Evolutionary conservation across 2,888 invertebrate species (phyloP).

Genomic region (Melinaea menophilus): DNA sequence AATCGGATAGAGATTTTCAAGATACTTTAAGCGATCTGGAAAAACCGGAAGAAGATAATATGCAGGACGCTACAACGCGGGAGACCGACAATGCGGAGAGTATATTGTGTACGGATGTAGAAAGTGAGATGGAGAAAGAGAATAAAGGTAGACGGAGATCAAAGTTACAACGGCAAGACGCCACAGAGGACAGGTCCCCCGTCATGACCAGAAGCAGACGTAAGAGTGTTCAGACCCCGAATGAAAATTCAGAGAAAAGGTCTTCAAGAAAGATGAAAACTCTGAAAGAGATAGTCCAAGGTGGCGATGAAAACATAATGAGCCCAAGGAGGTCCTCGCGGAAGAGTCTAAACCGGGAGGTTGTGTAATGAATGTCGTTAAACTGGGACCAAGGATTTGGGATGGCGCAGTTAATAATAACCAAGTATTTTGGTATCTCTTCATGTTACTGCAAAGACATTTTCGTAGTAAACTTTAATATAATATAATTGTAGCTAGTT

Average conservation of each 20-base stretch:
- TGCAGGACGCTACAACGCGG: constrained; percentile 1
- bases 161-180: constrained; percentile 47
- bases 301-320: constrained; percentile 24
- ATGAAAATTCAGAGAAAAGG: constrained; percentile 18
- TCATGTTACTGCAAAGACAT: no score
- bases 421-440: no score
- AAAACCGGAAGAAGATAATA: constrained; percentile 5
- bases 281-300: constrained; percentile 36
- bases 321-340: constrained; percentile 34
- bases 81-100: constrained; percentile 28
- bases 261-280: constrained; percentile 38
- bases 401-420: no score
- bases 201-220: constrained; percentile 51
- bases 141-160: constrained; percentile 40
- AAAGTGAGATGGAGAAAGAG: constrained; percentile 43
- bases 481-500: no score
- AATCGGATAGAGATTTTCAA: constrained; percentile 37
- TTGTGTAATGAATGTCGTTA: no score
- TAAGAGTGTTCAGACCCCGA: constrained; percentile 43
- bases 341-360: constrained; percentile 10
- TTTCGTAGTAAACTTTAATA: no score
- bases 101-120: constrained; percentile 38
- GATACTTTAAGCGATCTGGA: constrained; percentile 14
- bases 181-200: constrained; percentile 41
- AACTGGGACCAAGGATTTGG: no score